These are phyloP conservation scores for Rhinoderma darwinii DNA, from an alignment of 2,113 vertebrate species.

Conservation along the genomic window DNA sequence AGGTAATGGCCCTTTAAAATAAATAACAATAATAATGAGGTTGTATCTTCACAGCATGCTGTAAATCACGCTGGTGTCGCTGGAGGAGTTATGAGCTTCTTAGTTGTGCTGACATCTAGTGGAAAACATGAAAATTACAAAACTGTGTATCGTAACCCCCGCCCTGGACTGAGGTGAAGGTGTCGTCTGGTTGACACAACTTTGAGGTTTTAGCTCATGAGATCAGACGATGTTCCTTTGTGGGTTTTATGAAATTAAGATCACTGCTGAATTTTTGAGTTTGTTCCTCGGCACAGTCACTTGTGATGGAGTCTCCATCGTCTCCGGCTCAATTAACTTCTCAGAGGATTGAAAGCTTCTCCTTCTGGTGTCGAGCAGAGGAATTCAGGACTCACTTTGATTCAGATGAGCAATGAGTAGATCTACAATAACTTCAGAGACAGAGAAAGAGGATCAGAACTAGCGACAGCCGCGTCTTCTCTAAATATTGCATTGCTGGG, in stretches of 20 bases:
- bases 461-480: not conserved
- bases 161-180: not conserved
- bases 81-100: not conserved
- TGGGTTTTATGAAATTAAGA: not conserved
- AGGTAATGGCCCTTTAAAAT: no score
- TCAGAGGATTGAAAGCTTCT: not conserved
- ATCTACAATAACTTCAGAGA: slow-evolving; percentile 41
- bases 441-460: not conserved
- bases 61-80: not conserved
- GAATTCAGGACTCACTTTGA: not conserved
- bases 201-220: not conserved
- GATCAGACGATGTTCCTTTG: not conserved
- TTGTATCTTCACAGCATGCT: not conserved
- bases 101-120: not conserved
- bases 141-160: not conserved
- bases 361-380: not conserved
- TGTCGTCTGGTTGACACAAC: not conserved
- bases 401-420: slow-evolving; percentile 18
- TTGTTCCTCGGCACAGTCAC: not conserved
- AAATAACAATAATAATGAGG: no score
- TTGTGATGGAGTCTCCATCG: not conserved
- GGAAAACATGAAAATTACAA: not conserved
- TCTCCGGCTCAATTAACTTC: not conserved
- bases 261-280: not conserved
- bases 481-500: not conserved